phyloP scores from a whole-genome alignment of 2,888 invertebrate genomes.

The Rambutsinella grinnellia region DNA sequence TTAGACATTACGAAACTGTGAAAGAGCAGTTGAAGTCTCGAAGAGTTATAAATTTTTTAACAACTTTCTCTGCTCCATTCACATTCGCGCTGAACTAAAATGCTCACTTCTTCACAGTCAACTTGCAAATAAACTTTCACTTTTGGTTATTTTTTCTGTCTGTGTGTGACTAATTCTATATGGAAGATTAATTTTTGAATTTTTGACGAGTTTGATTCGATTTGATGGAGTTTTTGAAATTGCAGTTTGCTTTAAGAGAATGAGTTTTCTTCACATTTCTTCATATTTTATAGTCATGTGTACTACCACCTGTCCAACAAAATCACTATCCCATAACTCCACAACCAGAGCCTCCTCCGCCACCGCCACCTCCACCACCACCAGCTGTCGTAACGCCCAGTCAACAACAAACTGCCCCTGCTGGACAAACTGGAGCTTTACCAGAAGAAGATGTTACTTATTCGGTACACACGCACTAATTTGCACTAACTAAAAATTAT shows the following conservation, averaged over 20 bases:
- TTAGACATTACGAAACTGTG: no score
- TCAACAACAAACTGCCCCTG: slow-evolving; percentile 15
- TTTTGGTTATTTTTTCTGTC: no score
- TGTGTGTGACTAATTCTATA: no score
- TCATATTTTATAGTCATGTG: slow-evolving; percentile 38
- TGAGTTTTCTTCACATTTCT: slow-evolving; percentile 7
- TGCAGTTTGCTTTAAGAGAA: slow-evolving; percentile 2
- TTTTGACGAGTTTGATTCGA: neutral
- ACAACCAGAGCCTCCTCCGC: slow-evolving; percentile 29
- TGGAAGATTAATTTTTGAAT: no score
- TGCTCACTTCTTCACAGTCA: no score
- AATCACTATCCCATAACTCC: slow-evolving; percentile 45
- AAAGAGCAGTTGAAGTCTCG: no score
- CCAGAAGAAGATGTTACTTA: slow-evolving; percentile 44
- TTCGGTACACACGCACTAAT: slow-evolving; percentile 45
- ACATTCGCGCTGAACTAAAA: no score
- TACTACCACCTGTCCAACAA: slow-evolving; percentile 48
- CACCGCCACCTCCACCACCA: slow-evolving; percentile 3
- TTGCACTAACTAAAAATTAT: slow-evolving; percentile 26
- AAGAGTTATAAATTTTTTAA: no score
- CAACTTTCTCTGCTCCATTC: no score
- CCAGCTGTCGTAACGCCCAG: slow-evolving; percentile 38
- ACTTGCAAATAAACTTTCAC: no score
- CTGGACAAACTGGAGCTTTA: slow-evolving; percentile 37
- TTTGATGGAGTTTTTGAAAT: neutral